Evolutionary conservation across 1,140 invertebrate genomes (phyloP).

Genomic region (Belonocnema kinseyi): DNA sequence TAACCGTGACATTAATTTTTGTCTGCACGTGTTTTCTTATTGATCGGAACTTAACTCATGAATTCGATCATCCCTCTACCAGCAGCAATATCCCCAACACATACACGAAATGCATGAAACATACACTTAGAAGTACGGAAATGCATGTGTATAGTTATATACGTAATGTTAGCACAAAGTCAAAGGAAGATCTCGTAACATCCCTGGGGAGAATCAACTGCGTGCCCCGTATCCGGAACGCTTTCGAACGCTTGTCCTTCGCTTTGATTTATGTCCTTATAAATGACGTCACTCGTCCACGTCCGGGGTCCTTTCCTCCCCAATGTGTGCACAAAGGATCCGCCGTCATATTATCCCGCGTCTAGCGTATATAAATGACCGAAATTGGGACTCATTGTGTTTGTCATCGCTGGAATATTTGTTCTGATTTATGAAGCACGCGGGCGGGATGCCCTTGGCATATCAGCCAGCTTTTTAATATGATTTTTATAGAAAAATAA

Average conservation of each 20-base stretch:
- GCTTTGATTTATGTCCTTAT: conserved; percentile 77
- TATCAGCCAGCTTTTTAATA: conserved; percentile 10
- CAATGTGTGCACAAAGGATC: conserved; percentile 74
- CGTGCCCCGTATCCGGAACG: conserved; percentile 65
- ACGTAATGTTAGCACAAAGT: conserved; percentile 41
- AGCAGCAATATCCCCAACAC: not conserved
- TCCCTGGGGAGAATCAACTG: conserved; percentile 63
- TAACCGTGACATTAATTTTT: too few species aligned
- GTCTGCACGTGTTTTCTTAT: too few species aligned
- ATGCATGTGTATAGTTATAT: not conserved
- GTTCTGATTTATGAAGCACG: conserved; percentile 69
- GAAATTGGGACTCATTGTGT: conserved; percentile 76
- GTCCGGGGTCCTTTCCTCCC: conserved; percentile 56
- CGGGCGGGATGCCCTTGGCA: conserved; percentile 30
- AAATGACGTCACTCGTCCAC: conserved; percentile 75
- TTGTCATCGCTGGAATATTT: conserved; percentile 74
- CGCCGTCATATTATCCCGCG: conserved; percentile 72
- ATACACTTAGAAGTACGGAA: not conserved
- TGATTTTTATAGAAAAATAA: conserved; percentile 9
- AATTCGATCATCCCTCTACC: not conserved
- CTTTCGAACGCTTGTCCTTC: conserved; percentile 68
- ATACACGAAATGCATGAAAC: too few species aligned
- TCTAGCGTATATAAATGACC: conserved; percentile 75
- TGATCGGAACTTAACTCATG: not conserved
- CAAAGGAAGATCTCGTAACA: conserved; percentile 59